Percentiles rank a stretch among this genome's conserved stretches.
Conservation (phyloP, 2,888 invertebrate genomes). For the Metopia argyrocephala region DNA sequence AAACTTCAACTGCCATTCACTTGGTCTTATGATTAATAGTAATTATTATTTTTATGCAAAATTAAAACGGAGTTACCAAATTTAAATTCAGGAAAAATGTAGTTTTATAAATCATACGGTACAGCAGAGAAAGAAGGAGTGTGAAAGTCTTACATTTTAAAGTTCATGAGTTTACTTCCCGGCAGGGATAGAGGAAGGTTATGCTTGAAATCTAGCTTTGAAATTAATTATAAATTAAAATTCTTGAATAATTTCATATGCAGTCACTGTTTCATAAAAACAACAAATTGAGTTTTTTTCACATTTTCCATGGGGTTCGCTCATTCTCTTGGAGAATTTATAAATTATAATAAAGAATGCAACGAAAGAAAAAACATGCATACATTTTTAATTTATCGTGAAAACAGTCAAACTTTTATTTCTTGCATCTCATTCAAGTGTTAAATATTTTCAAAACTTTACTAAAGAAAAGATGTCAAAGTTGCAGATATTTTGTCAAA, state of each 20-base stretch:
- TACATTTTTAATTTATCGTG: slow-evolving; percentile 36
- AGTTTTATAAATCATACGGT: too few relatives aligned
- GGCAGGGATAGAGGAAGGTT: too few relatives aligned
- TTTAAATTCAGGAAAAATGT: too few relatives aligned
- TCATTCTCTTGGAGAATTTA: slow-evolving; percentile 3
- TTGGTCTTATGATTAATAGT: slow-evolving; percentile 45
- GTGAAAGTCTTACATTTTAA: too few relatives aligned
- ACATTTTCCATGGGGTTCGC: background rate
- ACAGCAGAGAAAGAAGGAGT: too few relatives aligned
- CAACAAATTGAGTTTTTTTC: background rate
- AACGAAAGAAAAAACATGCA: slow-evolving; percentile 6
- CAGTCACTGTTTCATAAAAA: too few relatives aligned
- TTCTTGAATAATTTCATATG: too few relatives aligned
- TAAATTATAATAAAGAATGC: background rate
- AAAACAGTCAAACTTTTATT: slow-evolving; percentile 30
- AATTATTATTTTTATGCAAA: slow-evolving; percentile 32
- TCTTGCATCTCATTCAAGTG: slow-evolving; percentile 27
- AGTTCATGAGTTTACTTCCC: too few relatives aligned
- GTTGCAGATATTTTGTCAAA: slow-evolving; percentile 47
- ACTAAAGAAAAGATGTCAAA: slow-evolving; percentile 28
- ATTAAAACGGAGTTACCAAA: background rate
- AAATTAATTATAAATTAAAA: too few relatives aligned
- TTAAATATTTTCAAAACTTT: slow-evolving; percentile 32
- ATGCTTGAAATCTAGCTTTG: too few relatives aligned
- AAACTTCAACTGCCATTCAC: slow-evolving; percentile 20